These are phyloP conservation scores for Amblyraja radiata DNA, from an alignment of 2,797 vertebrate species.

Conservation along the genomic window DNA sequence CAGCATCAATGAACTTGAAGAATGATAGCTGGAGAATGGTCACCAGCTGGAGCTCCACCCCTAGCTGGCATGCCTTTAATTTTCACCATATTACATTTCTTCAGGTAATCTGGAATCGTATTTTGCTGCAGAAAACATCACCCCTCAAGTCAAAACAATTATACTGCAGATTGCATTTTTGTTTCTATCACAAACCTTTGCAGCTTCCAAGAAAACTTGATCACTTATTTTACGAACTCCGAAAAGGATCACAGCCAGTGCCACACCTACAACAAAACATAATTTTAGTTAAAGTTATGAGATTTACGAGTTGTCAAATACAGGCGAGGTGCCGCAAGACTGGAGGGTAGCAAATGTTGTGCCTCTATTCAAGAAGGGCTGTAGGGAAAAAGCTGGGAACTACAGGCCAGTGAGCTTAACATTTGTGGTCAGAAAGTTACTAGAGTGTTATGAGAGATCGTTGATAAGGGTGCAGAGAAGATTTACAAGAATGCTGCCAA, in stretches of 20 bases:
- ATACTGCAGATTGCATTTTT: not conserved
- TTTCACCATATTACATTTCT: not conserved
- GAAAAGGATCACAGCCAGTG: slow-evolving; percentile 86
- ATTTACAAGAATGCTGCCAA: no score
- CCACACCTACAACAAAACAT: slow-evolving; percentile 67
- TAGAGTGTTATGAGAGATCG: no score
- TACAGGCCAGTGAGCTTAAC: no score
- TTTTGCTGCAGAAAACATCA: not conserved
- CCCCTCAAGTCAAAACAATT: not conserved
- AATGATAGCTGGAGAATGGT: not conserved
- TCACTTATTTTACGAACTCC: slow-evolving; percentile 89
- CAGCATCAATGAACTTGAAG: not conserved
- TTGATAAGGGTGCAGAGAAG: no score
- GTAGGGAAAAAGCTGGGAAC: no score
- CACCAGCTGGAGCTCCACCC: not conserved
- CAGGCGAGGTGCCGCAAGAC: no score
- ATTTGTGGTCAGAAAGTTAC: no score
- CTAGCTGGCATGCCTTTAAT: no score
- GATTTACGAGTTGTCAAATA: no score
- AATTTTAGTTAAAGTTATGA: not conserved
- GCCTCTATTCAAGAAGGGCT: no score
- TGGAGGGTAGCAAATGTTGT: no score
- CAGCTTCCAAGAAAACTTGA: slow-evolving; percentile 85
- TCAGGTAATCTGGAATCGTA: not conserved
- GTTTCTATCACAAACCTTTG: slow-evolving; percentile 69